Conservation (phyloP, 2,797 vertebrate genomes). For the Enteromius treurensis region DNA sequence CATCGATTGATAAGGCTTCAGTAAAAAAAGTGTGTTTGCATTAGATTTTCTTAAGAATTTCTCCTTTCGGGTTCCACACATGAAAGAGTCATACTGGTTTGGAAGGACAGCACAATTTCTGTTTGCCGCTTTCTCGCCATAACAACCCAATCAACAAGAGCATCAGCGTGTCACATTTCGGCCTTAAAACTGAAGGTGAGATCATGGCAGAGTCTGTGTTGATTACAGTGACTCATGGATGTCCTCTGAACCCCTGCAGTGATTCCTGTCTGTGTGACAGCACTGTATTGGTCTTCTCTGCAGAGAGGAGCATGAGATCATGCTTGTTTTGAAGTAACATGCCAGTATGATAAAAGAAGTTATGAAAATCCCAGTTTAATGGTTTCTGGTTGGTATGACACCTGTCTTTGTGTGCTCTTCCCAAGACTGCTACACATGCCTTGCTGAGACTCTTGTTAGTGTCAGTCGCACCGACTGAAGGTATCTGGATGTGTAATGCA, state of each 20-base stretch:
- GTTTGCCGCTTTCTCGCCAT: not conserved
- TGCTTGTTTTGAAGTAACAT: conserved; percentile 35
- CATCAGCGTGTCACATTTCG: not conserved
- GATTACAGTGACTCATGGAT: conserved; percentile 57
- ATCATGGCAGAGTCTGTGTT: conserved; percentile 48
- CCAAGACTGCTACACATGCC: not conserved
- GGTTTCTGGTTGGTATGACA: conserved; percentile 1
- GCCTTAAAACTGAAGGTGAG: conserved; percentile 38
- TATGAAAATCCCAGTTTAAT: conserved; percentile 15
- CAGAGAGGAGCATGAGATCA: conserved; percentile 67
- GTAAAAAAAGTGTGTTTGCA: not conserved
- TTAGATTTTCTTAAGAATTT: not conserved
- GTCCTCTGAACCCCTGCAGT: conserved; percentile 58
- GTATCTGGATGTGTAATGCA: conserved; percentile 22
- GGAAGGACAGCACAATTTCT: not conserved
- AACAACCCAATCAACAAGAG: conserved; percentile 34
- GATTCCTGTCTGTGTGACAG: conserved; percentile 62
- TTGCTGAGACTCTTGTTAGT: conserved; percentile 8
- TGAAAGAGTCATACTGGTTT: not conserved
- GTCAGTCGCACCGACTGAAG: not conserved
- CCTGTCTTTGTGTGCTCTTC: conserved; percentile 19
- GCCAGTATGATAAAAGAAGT: not conserved
- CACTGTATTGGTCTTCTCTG: conserved; percentile 60
- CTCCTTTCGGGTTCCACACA: not conserved
- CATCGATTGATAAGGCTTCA: not conserved